Conservation (phyloP, 2,888 invertebrate species). For the Caenorhabditis virilis region DNA sequence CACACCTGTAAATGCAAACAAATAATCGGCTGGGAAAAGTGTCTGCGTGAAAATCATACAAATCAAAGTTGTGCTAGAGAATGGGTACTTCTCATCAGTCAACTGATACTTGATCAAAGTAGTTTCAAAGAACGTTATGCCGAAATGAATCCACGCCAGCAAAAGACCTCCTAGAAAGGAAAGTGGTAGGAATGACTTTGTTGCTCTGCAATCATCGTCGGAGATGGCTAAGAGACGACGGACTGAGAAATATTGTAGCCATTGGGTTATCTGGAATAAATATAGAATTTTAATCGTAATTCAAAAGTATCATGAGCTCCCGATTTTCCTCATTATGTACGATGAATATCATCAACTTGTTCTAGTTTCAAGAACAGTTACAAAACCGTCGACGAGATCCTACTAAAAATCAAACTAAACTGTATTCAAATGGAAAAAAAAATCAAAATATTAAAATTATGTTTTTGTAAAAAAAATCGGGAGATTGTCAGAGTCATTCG, state of each 20-base stretch:
- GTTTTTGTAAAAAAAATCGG: too few species aligned
- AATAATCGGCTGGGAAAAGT: slow-evolving; percentile 66
- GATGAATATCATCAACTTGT: too few species aligned
- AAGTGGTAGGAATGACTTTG: slow-evolving; percentile 57
- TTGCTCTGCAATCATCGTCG: slow-evolving; percentile 55
- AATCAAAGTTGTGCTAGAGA: slow-evolving; percentile 55
- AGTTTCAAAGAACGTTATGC: slow-evolving; percentile 61
- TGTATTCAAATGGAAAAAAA: slow-evolving; percentile 2
- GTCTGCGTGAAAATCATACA: slow-evolving; percentile 68
- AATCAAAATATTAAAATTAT: too few species aligned
- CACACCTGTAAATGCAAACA: slow-evolving; percentile 60
- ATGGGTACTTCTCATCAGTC: slow-evolving; percentile 56
- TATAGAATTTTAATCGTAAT: not conserved
- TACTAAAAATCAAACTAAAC: too few species aligned
- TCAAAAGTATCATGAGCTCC: not conserved
- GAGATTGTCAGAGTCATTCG: too few species aligned
- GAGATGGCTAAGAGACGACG: slow-evolving; percentile 56
- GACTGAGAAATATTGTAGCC: slow-evolving; percentile 60
- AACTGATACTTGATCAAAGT: slow-evolving; percentile 63
- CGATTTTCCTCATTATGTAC: too few species aligned
- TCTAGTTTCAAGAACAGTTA: too few species aligned
- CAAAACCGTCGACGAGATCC: too few species aligned
- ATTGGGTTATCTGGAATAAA: slow-evolving; percentile 44
- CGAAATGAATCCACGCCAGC: slow-evolving; percentile 66
- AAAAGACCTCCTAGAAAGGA: slow-evolving; percentile 38